phyloP scores from a whole-genome alignment of 1,140 invertebrate species.

The Mizuhopecten yessoensis region DNA sequence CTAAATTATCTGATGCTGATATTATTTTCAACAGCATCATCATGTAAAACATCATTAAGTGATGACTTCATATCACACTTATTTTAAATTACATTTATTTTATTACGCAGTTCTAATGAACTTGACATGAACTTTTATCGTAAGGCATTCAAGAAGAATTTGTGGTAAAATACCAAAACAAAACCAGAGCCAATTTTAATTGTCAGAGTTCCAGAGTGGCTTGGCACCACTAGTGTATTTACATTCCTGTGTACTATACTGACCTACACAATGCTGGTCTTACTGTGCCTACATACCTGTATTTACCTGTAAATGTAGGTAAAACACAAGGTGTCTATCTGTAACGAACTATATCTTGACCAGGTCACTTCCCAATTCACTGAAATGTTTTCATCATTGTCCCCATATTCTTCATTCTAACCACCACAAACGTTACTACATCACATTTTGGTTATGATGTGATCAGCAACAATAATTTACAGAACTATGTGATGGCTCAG shows the following conservation, averaged over 20 bases:
- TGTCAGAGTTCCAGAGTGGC: not conserved
- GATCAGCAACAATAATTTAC: too few relatives aligned
- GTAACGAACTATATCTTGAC: slow-evolving; percentile 15
- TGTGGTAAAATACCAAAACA: not conserved
- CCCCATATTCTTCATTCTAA: too few relatives aligned
- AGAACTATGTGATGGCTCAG: too few relatives aligned
- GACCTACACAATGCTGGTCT: not conserved
- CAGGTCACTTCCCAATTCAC: not conserved
- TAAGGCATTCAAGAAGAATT: not conserved
- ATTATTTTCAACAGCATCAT: too few relatives aligned
- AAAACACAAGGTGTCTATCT: not conserved
- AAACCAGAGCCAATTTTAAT: not conserved
- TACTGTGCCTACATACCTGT: not conserved
- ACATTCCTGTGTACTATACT: not conserved
- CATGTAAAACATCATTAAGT: too few relatives aligned
- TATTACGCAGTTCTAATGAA: not conserved
- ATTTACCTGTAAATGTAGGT: not conserved
- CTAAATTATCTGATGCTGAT: too few relatives aligned
- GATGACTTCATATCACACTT: too few relatives aligned
- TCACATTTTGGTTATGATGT: too few relatives aligned
- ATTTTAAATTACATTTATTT: too few relatives aligned
- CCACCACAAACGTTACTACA: too few relatives aligned
- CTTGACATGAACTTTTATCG: slow-evolving; percentile 4
- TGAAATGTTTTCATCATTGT: too few relatives aligned
- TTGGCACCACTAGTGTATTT: not conserved